Evolutionary conservation across 2,888 invertebrate genomes (phyloP).

Genomic region (Metacarcinus magister): DNA sequence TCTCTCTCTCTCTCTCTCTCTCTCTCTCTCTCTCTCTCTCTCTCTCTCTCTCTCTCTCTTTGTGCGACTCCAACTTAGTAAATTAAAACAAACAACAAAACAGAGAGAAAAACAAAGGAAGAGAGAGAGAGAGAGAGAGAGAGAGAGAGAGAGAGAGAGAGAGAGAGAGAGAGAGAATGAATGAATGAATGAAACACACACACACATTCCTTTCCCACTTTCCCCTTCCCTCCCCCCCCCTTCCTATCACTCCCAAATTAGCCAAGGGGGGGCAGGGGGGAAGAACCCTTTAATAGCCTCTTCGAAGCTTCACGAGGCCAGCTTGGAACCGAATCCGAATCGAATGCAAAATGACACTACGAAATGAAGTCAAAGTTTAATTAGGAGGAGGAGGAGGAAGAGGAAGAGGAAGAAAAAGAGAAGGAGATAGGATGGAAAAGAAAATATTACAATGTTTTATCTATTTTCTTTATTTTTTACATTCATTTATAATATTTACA

Average conservation of each 20-base stretch:
- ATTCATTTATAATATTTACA: too few relatives aligned
- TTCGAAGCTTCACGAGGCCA: not conserved
- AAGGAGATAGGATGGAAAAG: not conserved
- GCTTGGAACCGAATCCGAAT: not conserved
- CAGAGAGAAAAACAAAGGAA: too few relatives aligned
- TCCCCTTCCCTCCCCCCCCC: not conserved
- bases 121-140: too few relatives aligned
- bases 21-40: not conserved
- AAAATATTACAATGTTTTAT: not conserved
- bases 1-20: not conserved
- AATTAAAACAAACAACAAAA: too few relatives aligned
- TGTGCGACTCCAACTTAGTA: too few relatives aligned
- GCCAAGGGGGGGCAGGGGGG: not conserved
- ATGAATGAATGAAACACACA: too few relatives aligned
- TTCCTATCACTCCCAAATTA: not conserved
- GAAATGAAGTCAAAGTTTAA: not conserved
- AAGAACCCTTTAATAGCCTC: not conserved
- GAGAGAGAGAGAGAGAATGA: too few relatives aligned
- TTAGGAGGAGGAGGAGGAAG: not conserved
- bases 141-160: too few relatives aligned
- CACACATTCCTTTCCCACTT: not conserved
- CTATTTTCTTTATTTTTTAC: not conserved
- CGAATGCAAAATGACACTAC: not conserved
- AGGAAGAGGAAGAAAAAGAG: slow-evolving; percentile 21
- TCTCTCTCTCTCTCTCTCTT: too few relatives aligned